Evolutionary conservation across 2,113 vertebrate species (phyloP).

Genomic region (Neodon shergylaensis): DNA sequence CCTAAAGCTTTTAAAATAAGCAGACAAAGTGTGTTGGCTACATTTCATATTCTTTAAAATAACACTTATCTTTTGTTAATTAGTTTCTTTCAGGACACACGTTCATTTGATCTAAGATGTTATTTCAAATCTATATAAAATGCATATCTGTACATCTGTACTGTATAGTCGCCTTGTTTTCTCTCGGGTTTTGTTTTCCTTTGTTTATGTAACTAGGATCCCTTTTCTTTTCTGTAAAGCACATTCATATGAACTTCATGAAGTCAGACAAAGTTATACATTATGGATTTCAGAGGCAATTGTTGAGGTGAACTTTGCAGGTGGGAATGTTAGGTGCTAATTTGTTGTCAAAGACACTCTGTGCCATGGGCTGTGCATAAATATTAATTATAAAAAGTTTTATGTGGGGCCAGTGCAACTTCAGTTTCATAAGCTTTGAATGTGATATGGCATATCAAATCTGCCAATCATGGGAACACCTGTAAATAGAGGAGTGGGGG

Average conservation of each 20-base stretch:
- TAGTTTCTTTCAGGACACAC: background rate
- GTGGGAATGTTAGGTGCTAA: constrained; percentile 64
- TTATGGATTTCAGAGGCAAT: constrained; percentile 63
- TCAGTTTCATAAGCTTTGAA: constrained; percentile 83
- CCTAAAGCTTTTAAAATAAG: constrained; percentile 55
- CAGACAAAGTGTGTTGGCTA: background rate
- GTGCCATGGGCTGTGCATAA: constrained; percentile 55
- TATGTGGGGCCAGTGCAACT: constrained; percentile 75
- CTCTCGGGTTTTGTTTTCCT: background rate
- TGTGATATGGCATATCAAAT: constrained; percentile 83
- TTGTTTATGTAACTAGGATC: background rate
- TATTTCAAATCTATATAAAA: background rate
- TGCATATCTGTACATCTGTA: background rate
- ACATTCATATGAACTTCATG: background rate
- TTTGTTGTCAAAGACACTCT: constrained; percentile 63
- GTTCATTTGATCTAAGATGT: constrained; percentile 35
- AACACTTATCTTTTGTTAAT: constrained; percentile 48
- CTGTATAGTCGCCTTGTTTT: background rate
- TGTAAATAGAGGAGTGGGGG: constrained; percentile 74
- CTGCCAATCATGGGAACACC: constrained; percentile 80
- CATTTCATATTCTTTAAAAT: constrained; percentile 40
- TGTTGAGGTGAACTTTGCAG: constrained; percentile 54
- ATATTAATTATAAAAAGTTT: constrained; percentile 80
- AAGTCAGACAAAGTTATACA: background rate
- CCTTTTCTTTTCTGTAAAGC: background rate